A percentile compares a stretch with the other conserved stretches of the same genome.
phyloP scores from a whole-genome alignment of 2,888 invertebrate genomes.

The Nemoura dubitans region DNA sequence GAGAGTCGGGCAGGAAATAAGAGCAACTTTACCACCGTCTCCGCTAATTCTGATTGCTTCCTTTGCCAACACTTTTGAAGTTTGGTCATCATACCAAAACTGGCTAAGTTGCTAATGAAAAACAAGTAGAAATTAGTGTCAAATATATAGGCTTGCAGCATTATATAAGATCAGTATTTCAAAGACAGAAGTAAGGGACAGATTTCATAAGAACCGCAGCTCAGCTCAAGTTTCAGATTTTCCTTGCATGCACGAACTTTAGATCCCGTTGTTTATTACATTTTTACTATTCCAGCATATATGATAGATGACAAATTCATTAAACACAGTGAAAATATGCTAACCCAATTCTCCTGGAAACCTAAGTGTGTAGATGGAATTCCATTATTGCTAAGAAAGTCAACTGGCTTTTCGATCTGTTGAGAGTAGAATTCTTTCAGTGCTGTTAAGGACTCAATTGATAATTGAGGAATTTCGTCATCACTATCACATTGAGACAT shows the following conservation, averaged over 20 bases:
- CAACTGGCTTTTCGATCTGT: constrained; percentile 70
- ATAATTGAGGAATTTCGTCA: constrained; percentile 72
- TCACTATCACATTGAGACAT: constrained; percentile 56
- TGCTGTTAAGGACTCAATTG: constrained; percentile 76
- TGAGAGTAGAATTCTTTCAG: constrained; percentile 81
- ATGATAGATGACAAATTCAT: too few species aligned
- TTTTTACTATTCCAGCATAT: too few species aligned
- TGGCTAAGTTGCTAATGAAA: constrained; percentile 90
- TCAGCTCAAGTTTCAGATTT: too few species aligned
- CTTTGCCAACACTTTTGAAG: constrained; percentile 75
- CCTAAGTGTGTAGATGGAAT: constrained; percentile 53
- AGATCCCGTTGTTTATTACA: too few species aligned
- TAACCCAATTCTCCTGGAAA: constrained; percentile 87
- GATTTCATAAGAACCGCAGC: too few species aligned
- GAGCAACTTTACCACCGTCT: constrained; percentile 73
- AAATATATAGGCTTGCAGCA: too few species aligned
- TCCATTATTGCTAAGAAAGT: constrained; percentile 61
- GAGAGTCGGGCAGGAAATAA: constrained; percentile 89
- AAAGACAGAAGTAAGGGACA: too few species aligned
- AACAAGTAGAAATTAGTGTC: constrained; percentile 40
- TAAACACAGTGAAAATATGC: too few species aligned
- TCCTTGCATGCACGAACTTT: too few species aligned
- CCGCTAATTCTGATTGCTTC: constrained; percentile 69
- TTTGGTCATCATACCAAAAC: constrained; percentile 93
- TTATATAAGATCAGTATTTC: too few species aligned